Evolutionary conservation across 2,888 invertebrate species (phyloP), one percentile per base, ranked within the genome.

Genomic region (Aleiodes alternator): DNA sequence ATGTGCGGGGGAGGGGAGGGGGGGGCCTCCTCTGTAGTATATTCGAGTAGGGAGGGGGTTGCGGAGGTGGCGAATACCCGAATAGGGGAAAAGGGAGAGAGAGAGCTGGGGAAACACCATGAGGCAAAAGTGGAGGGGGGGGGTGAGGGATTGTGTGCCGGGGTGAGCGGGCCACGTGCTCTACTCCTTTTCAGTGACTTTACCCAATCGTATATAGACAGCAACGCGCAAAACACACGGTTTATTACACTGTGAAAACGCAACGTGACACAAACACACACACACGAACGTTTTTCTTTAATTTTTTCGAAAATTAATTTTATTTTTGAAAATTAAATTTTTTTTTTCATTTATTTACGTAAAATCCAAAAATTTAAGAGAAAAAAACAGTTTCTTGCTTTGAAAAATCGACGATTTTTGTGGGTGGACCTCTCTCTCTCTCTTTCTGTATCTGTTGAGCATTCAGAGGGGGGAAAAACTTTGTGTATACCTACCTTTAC

Each of bases 131-230:
- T 80, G 82, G 80, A 69, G 75, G 73, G 81, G 69, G 75, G 73
- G 61, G 76, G 75, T 55, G 69, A 78, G 81, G 79, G 79, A 80
- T 80, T 82, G n/a, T n/a, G n/a, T 77, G 76, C 79, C 80, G 84
- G 83, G 84, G 83, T 85, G n/a, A n/a, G 80, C 82, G 82, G 83
- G 84, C 87, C 87, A 87, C 87, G 87, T 87, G 87, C 86, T 87
- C 79, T 55, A 51, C 68, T 50, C 57, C 70, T 73, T 34, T 29
- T 57, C 69, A 31, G 77, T 80, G 81, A 73, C 80, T 81, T 84
- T 82, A 68, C 50, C 79, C 83, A 82, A 86, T 83, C 83, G 79
- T 85, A 84, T 83, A 85, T 82, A 85, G 82, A 81, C 83, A 82
- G 23, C 79, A 77, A 82, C 77, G 79, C 79, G 80, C 79, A 78